phyloP scores from a whole-genome alignment of 2,888 invertebrate genomes.

The Polydrusus cervinus region DNA sequence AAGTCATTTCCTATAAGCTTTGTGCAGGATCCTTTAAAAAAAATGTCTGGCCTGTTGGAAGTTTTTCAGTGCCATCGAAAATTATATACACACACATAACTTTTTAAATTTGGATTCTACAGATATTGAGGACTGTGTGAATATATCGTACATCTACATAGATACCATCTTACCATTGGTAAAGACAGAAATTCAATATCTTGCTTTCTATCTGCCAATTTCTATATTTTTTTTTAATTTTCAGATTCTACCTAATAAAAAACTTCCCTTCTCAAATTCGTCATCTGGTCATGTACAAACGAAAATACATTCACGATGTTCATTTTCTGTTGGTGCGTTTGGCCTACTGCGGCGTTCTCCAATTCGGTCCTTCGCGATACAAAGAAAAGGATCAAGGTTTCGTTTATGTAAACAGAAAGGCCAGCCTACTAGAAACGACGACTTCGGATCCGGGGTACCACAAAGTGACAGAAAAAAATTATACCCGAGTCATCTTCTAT shows the following conservation, averaged over 20 bases:
- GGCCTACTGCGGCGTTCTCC: conserved; percentile 80
- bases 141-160: no score
- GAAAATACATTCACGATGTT: conserved; percentile 77
- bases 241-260: conserved; percentile 76
- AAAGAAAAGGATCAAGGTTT: conserved; percentile 83
- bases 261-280: conserved; percentile 75
- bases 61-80: no score
- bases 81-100: no score
- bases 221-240: conserved; percentile 23
- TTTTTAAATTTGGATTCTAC: no score
- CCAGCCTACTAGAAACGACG: conserved; percentile 79
- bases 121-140: no score
- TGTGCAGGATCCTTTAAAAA: no score
- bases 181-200: no score
- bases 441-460: conserved; percentile 77
- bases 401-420: conserved; percentile 79
- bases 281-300: conserved; percentile 72
- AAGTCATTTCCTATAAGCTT: no score
- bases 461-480: conserved; percentile 75
- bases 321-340: conserved; percentile 75
- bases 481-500: conserved; percentile 74
- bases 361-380: conserved; percentile 78
- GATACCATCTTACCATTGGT: no score
- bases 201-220: no score
- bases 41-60: no score